A percentile compares a stretch with the other conserved stretches of the same genome.
phyloP scores from a whole-genome alignment of 2,797 vertebrate genomes.

The Podargus strigoides region DNA sequence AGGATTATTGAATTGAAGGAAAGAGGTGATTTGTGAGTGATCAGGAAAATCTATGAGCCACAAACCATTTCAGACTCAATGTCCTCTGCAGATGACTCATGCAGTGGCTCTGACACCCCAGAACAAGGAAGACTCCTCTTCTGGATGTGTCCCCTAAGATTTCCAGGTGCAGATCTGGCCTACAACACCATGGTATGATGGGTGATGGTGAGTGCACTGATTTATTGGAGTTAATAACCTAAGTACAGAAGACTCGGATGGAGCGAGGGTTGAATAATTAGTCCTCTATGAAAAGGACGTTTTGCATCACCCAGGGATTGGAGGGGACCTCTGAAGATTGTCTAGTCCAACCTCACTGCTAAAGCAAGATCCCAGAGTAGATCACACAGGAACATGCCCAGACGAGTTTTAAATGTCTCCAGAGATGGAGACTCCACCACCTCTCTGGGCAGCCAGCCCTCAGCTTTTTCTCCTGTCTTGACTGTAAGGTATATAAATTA shows the following conservation, averaged over 20 bases:
- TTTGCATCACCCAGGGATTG: too few relatives aligned
- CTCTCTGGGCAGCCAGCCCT: too few relatives aligned
- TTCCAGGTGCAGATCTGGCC: not conserved
- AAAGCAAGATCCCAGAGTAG: too few relatives aligned
- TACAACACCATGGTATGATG: too few relatives aligned
- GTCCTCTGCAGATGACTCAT: not conserved
- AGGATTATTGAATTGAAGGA: not conserved
- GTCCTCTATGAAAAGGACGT: not conserved
- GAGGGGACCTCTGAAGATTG: too few relatives aligned
- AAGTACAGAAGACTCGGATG: fast-evolving
- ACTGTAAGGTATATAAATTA: not conserved
- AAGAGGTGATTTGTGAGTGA: not conserved
- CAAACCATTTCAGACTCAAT: not conserved
- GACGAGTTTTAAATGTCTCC: too few relatives aligned
- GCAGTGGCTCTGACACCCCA: not conserved
- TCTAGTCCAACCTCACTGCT: too few relatives aligned
- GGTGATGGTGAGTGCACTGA: fast-evolving
- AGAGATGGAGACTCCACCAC: too few relatives aligned
- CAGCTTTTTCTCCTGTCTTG: not conserved
- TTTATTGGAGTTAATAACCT: not conserved
- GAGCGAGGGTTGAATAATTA: not conserved
- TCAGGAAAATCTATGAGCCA: not conserved
- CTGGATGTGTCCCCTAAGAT: not conserved
- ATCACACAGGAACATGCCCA: too few relatives aligned
- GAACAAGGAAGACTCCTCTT: not conserved